These are phyloP conservation scores for Empis stercorea DNA, from an alignment of 2,888 invertebrate genomes.

Conservation along the genomic window DNA sequence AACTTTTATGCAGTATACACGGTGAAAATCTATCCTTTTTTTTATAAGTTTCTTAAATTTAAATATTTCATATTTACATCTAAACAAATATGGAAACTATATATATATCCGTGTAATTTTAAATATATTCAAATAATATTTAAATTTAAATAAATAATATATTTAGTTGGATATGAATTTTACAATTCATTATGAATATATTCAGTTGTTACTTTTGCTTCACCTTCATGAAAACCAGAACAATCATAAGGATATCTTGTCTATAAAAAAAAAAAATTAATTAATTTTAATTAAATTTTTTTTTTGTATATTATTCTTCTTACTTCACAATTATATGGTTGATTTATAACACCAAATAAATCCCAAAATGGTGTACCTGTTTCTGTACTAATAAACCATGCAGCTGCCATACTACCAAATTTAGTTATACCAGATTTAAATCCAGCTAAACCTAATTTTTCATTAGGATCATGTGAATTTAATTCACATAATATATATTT, in stretches of 20 bases:
- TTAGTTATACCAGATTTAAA: slow-evolving; percentile 60
- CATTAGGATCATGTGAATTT: slow-evolving; percentile 49
- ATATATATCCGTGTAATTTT: no score
- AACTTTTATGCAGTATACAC: no score
- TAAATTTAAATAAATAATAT: no score
- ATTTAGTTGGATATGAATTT: no score
- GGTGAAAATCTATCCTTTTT: no score
- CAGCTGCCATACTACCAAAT: slow-evolving; percentile 59
- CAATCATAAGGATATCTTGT: slow-evolving; percentile 53
- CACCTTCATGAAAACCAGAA: slow-evolving; percentile 67
- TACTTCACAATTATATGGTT: slow-evolving; percentile 61
- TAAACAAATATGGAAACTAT: no score
- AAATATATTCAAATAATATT: no score
- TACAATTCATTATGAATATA: slow-evolving; percentile 71
- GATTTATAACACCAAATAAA: slow-evolving; percentile 60
- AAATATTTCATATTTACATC: no score
- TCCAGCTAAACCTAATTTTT: slow-evolving; percentile 44
- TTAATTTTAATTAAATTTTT: slow-evolving; percentile 2
- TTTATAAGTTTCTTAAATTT: no score
- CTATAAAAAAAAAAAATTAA: slow-evolving; percentile 18
- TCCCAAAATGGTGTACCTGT: slow-evolving; percentile 66
- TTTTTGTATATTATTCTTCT: slow-evolving; percentile 19
- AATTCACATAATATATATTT: slow-evolving; percentile 67
- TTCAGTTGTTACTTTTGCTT: slow-evolving; percentile 69
- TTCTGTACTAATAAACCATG: slow-evolving; percentile 62